Conservation (phyloP, 1,140 invertebrate genomes). For the Melanaphis sacchari region DNA sequence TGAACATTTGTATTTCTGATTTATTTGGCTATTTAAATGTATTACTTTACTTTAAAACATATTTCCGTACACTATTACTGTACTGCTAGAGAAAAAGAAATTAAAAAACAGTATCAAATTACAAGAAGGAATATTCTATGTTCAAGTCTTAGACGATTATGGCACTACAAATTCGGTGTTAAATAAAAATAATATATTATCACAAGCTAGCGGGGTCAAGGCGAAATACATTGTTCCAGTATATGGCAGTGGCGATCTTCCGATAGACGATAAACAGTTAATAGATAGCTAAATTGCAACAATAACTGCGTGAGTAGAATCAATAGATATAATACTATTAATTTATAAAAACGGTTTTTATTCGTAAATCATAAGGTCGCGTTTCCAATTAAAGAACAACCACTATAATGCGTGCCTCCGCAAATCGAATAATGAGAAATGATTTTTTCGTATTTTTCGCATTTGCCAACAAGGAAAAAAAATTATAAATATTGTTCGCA, state of each 20-base stretch:
- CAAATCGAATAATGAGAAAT: not conserved
- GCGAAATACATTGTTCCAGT: not conserved
- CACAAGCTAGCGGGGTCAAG: not conserved
- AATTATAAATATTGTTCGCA: not conserved
- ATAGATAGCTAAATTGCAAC: not conserved
- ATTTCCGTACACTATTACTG: not conserved
- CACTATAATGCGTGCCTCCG: not conserved
- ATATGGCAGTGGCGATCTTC: not conserved
- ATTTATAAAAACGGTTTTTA: not conserved
- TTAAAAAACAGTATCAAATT: not conserved
- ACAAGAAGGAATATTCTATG: not conserved
- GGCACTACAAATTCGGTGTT: not conserved
- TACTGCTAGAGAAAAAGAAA: not conserved
- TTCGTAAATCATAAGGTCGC: not conserved
- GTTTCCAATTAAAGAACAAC: slow-evolving; percentile 1
- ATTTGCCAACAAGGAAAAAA: not conserved
- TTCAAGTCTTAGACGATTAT: not conserved
- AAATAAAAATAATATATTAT: not conserved
- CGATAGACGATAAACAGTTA: not conserved
- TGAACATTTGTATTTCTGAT: not conserved
- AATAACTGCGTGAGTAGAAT: slow-evolving; percentile 40
- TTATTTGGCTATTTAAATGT: not conserved
- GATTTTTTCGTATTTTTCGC: not conserved
- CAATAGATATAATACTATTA: not conserved
- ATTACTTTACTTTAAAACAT: not conserved